A percentile compares a stretch with the other conserved stretches of the same genome.
These are phyloP conservation scores for Actinernus sp. DNA, from an alignment of 92 coral and sea anemone genomes.

Conservation along the genomic window DNA sequence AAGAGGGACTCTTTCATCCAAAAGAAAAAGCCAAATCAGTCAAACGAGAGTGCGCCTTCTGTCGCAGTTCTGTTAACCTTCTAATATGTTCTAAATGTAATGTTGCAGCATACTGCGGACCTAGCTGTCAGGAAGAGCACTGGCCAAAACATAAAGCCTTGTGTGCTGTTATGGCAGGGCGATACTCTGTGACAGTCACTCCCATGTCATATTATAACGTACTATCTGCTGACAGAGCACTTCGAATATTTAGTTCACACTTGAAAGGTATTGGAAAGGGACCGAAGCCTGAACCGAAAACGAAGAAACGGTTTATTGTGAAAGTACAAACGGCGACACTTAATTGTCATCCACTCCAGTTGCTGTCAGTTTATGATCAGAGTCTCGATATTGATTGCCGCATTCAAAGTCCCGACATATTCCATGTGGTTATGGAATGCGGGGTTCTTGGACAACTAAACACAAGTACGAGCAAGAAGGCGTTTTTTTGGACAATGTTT, in stretches of 20 bases:
- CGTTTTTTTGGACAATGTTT: conserved; percentile 56
- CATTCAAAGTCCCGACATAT: conserved; percentile 54
- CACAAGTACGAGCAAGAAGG: conserved; percentile 57
- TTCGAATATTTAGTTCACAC: conserved; percentile 11
- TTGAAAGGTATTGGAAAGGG: conserved; percentile 43
- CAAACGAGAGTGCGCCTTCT: conserved; percentile 21
- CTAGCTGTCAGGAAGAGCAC: conserved; percentile 41
- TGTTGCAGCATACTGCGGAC: conserved; percentile 57
- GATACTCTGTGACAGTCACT: conserved; percentile 46
- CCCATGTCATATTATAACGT: not conserved
- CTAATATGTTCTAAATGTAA: conserved; percentile 42
- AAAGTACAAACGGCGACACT: conserved; percentile 52
- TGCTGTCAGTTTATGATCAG: conserved; percentile 37
- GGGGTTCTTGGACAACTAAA: conserved; percentile 54
- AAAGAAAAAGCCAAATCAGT: conserved; percentile 1
- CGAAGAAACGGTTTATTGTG: conserved; percentile 42
- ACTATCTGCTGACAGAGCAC: not conserved
- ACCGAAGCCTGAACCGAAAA: conserved; percentile 26
- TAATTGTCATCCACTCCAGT: conserved; percentile 59
- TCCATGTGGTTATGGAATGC: conserved; percentile 63
- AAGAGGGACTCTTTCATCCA: conserved; percentile 45
- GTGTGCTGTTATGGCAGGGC: conserved; percentile 37
- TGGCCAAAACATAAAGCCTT: conserved; percentile 41
- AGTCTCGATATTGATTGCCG: conserved; percentile 16
- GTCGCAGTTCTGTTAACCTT: conserved; percentile 17